Evolutionary conservation across 2,888 invertebrate species (phyloP).

Genomic region (Hydrotaea cyrtoneurina): DNA sequence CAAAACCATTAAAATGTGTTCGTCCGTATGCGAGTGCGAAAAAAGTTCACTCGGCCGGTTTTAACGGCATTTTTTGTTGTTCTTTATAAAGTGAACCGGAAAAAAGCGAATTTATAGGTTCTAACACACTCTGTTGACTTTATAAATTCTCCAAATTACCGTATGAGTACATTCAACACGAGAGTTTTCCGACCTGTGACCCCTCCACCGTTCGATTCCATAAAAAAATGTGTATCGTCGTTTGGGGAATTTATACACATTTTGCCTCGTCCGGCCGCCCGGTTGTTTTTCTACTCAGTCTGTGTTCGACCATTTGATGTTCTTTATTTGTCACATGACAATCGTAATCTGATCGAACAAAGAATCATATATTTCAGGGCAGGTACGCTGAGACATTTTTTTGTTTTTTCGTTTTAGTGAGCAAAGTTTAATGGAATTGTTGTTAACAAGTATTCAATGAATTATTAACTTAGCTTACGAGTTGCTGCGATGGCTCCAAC

Average conservation of each 20-base stretch:
- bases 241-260: constrained; percentile 2
- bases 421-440: neutral
- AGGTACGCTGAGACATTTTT: neutral
- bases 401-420: no score
- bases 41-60: constrained; percentile 8
- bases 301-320: neutral
- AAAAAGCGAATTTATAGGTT: constrained; percentile 38
- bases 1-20: constrained; percentile 56
- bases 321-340: neutral
- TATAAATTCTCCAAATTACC: constrained; percentile 48
- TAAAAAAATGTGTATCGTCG: neutral
- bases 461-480: no score
- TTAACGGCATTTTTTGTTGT: constrained; percentile 29
- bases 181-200: neutral
- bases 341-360: neutral
- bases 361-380: neutral
- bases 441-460: neutral
- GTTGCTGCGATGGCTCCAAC: no score
- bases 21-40: constrained; percentile 16
- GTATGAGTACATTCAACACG: constrained; percentile 12
- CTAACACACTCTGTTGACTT: constrained; percentile 32
- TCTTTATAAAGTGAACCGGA: neutral
- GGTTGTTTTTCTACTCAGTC: neutral
- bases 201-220: neutral
- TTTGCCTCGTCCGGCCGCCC: neutral